These are phyloP conservation scores for Zosterops japonicus DNA, from an alignment of 2,113 vertebrate species.

Conservation along the genomic window DNA sequence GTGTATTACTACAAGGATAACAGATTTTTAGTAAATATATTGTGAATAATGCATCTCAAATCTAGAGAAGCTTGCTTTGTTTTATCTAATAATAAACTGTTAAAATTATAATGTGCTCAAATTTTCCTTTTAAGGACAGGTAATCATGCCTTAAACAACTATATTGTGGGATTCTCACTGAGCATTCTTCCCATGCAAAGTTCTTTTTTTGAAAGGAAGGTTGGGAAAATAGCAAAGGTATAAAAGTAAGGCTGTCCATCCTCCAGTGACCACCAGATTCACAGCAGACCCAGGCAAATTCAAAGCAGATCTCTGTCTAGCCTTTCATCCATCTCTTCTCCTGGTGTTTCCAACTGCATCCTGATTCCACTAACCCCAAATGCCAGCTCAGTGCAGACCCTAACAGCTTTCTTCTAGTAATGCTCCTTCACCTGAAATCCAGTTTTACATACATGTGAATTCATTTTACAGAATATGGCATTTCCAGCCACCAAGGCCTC, in stretches of 20 bases:
- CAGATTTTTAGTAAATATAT: not conserved
- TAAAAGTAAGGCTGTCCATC: not conserved
- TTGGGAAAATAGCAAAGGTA: not conserved
- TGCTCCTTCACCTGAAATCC: not conserved
- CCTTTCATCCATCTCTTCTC: not conserved
- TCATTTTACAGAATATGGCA: not conserved
- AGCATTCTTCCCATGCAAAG: not conserved
- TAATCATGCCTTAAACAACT: not conserved
- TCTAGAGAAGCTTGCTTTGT: not conserved
- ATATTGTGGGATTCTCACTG: not conserved
- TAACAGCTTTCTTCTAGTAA: not conserved
- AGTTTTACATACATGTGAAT: not conserved
- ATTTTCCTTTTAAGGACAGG: not conserved
- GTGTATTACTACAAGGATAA: not conserved
- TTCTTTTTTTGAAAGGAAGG: not conserved
- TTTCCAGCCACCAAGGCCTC: not conserved
- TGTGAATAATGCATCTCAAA: not conserved
- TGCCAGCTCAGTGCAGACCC: not conserved
- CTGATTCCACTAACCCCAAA: not conserved
- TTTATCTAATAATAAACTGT: not conserved
- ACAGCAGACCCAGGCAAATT: not conserved
- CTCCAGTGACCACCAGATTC: not conserved
- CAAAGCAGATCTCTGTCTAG: not conserved
- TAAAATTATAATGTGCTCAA: not conserved
- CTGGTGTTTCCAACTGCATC: not conserved